Evolutionary conservation across 1,140 invertebrate species (phyloP), one percentile per base, ranked within the genome.

Genomic region (Saccostrea glomerata): DNA sequence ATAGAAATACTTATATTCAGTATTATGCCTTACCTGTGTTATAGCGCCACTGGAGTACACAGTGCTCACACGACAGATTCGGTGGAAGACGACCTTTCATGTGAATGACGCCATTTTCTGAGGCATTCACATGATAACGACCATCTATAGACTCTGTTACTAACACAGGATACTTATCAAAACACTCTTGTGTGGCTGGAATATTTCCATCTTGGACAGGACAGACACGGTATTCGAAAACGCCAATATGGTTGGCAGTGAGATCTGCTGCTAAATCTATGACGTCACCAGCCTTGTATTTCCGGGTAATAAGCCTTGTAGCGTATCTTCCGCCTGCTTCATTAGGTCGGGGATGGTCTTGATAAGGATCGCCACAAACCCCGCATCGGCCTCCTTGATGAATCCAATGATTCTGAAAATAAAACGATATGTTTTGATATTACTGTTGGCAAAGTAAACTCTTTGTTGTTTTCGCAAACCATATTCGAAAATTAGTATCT

Each of bases 161-260:
- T 7, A 47, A 73, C 25, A 90, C 58, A 23, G 63, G 66, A 82
- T 90, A n/a, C 82, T 86, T 87, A 47, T 90, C 77, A 9, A 93
- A 86, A 85, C 92, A 93, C 30, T 90, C 90, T 25, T 91, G 88
- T 23, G 91, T 91, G 58, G 90, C 87, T 83, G 86, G 87, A 47
- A 30, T 82, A 4, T 40, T 88, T 20, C 89, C 82, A 92, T 98
- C 97, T 0, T 96, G 97, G 23, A 94, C 66, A 20, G 95, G 93
- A 87, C 92, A 93, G 5, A 89, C 25, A 56, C 90, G 86, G 47
- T 93, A 93, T 86, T 93, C 92, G 83, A 93, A 92, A 88, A 89
- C 91, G 13, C 92, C 92, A 66, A 88, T 87, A 77, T 91, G 90
- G 89, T 89, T 91, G 13, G 90, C 89, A 13, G 90, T 91, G n/a